Percentiles rank a stretch among this genome's conserved stretches.
Conservation (phyloP, 2,113 vertebrate genomes). For the Halichoerus grypus region DNA sequence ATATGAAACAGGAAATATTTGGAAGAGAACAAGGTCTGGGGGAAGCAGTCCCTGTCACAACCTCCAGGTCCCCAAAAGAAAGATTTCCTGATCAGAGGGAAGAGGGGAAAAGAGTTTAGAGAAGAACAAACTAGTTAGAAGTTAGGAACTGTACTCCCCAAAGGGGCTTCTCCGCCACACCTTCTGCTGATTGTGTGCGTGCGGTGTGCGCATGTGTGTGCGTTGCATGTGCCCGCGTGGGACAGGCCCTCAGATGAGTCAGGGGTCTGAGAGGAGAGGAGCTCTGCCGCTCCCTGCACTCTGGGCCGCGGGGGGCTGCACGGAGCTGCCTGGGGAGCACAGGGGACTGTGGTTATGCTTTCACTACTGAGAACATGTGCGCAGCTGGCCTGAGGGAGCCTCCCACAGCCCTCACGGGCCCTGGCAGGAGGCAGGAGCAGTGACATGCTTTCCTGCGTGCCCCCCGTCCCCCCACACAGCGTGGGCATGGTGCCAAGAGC, state of each 20-base stretch:
- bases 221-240: rapidly evolving
- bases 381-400: background rate
- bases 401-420: background rate
- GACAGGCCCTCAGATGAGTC: background rate
- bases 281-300: background rate
- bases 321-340: background rate
- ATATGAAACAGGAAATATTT: background rate
- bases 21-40: background rate
- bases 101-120: background rate
- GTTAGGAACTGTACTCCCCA: background rate
- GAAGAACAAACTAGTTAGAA: background rate
- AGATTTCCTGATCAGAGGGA: background rate
- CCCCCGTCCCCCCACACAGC: too few relatives aligned
- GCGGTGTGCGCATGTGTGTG: background rate
- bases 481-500: background rate
- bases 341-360: background rate
- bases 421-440: background rate
- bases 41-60: background rate
- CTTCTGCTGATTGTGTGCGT: background rate
- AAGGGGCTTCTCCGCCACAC: rapidly evolving
- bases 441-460: background rate
- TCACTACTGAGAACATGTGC: rapidly evolving
- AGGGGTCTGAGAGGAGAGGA: background rate
- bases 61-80: background rate
- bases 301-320: background rate